Evolutionary conservation across 2,113 vertebrate genomes (phyloP), one percentile per base, ranked within the genome.

Genomic region (Harpagus bidentatus): DNA sequence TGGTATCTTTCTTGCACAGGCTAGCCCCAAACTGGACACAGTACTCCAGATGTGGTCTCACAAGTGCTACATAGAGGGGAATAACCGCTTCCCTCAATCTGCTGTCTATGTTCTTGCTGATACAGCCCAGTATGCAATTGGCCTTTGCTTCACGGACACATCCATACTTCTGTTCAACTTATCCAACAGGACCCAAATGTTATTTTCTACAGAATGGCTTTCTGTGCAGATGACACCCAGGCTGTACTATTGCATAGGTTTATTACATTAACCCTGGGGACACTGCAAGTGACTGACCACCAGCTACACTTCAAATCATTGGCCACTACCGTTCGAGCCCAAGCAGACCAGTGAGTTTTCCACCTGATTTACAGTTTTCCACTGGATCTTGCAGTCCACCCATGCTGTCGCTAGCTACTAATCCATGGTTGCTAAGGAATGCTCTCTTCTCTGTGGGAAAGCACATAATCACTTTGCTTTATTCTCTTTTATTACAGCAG

Each of bases 391-490:
- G 28, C 23, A 59, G 40, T 69, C 63, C 28, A 70, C 38, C 31
- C 36, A 48, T 83, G 26, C 45, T 77, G 76, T 88, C 93, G 72
- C 86, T 94, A 94, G 31, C 80, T 95, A 67, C 52, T 50, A 91
- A 70, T 70, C 36, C 20, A n/a, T 81, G 29, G 79, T 96, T 95
- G 80, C 72, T 86, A 89, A 86, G 67, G 83, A 94, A 95, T 91
- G 58, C 15, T 20, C 19, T 70, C 28, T 81, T 92, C 80, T 50
- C 80, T 73, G 63, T 86, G 25, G 48, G 83, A 94, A 86, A 86
- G 31, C 21, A 38, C 45, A 70, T 83, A 88, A 88, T 81, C 14
- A 86, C 45, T 91, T 96, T 83, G 32, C 40, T 94, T 93, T 93
- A 78, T 94, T 92, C 40, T 59, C 26, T 93, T 82, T 88, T 93